Conservation (phyloP, 2,888 invertebrate genomes). For the Plagodis dolabraria region DNA sequence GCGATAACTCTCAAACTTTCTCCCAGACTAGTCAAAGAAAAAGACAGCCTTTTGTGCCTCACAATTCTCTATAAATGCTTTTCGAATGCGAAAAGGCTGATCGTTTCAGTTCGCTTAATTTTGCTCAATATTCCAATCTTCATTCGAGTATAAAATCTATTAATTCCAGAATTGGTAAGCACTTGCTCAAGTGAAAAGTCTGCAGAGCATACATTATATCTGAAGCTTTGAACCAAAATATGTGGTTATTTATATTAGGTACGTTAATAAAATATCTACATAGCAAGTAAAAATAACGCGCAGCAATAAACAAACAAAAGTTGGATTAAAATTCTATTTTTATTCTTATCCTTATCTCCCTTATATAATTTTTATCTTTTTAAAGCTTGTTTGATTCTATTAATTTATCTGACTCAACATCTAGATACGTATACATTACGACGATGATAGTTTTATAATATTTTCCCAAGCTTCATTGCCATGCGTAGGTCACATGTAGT, state of each 20-base stretch:
- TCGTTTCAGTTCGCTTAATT: constrained; percentile 16
- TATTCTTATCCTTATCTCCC: too few species aligned
- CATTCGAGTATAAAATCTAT: constrained; percentile 1
- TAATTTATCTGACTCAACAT: too few species aligned
- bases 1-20: constrained; percentile 55
- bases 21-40: constrained; percentile 51
- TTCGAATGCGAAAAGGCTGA: constrained; percentile 18
- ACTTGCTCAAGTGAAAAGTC: constrained; percentile 1
- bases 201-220: neutral
- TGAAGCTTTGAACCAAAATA: too few species aligned
- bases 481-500: too few species aligned
- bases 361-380: too few species aligned
- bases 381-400: too few species aligned
- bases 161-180: neutral
- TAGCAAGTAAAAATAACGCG: neutral
- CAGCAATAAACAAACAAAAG: too few species aligned
- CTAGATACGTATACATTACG: too few species aligned
- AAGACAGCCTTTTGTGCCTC: constrained; percentile 46
- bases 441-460: too few species aligned
- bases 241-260: too few species aligned
- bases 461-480: too few species aligned
- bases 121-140: constrained; percentile 10
- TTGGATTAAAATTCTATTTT: too few species aligned
- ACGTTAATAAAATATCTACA: constrained; percentile 4
- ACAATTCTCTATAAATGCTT: constrained; percentile 30